These are phyloP conservation scores for Aphrophora alni DNA, from an alignment of 2,888 invertebrate species.

Conservation along the genomic window DNA sequence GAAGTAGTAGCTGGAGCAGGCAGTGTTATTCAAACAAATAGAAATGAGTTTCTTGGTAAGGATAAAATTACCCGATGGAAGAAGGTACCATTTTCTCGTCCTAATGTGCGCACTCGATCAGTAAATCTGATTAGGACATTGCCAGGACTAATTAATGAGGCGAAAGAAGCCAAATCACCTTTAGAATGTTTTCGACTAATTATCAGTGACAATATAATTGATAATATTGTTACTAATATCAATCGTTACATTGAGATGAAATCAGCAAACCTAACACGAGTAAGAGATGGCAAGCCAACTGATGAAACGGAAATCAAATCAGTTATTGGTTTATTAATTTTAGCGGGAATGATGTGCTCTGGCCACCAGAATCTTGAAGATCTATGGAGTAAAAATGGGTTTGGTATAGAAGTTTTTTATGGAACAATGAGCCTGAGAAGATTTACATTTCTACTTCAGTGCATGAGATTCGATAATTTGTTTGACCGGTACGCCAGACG, in stretches of 20 bases:
- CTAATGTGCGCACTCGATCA: constrained; percentile 17
- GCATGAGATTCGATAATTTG: constrained; percentile 21
- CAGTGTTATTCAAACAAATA: not conserved
- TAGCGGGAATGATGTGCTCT: not conserved
- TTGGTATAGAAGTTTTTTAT: constrained; percentile 26
- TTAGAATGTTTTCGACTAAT: constrained; percentile 20
- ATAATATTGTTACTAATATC: constrained; percentile 3
- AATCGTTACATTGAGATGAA: constrained; percentile 5
- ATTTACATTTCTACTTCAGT: constrained; percentile 16
- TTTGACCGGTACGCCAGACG: constrained; percentile 11
- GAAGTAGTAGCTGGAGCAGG: not conserved
- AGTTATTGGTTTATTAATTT: constrained; percentile 15
- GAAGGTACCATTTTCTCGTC: constrained; percentile 7
- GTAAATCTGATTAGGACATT: constrained; percentile 7
- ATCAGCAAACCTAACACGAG: not conserved
- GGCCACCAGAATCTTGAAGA: constrained; percentile 22
- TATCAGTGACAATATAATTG: constrained; percentile 15
- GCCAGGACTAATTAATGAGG: constrained; percentile 12
- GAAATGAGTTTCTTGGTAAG: constrained; percentile 7
- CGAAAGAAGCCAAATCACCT: constrained; percentile 20
- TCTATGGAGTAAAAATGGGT: constrained; percentile 18
- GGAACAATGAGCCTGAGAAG: constrained; percentile 15
- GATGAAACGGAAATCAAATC: not conserved
- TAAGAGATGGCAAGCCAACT: not conserved
- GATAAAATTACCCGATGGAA: constrained; percentile 3